Percentiles rank a stretch among this genome's conserved stretches.
Evolutionary conservation across 2,797 vertebrate genomes (phyloP).

Genomic region (Pampus argenteus): DNA sequence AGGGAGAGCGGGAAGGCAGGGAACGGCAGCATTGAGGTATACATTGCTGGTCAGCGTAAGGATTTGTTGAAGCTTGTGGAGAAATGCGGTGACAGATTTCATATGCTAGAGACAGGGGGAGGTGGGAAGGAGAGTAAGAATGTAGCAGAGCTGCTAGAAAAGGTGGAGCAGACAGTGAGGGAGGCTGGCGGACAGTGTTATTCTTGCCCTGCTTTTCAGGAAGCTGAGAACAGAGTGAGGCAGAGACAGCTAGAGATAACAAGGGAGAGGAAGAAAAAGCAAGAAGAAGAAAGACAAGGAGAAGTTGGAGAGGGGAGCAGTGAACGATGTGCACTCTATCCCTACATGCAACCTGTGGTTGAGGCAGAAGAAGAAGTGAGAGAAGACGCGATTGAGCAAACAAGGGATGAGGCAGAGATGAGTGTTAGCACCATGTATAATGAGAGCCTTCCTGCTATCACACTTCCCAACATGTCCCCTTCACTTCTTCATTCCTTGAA

Average conservation of each 20-base stretch:
- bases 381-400: conserved; percentile 73
- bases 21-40: conserved; percentile 66
- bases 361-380: conserved; percentile 72
- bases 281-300: conserved; percentile 21
- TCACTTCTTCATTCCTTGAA: conserved; percentile 69
- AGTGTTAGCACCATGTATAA: conserved; percentile 61
- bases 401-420: conserved; percentile 77
- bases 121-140: conserved; percentile 27
- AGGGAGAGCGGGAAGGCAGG: conserved; percentile 47
- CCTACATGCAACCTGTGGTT: conserved; percentile 73
- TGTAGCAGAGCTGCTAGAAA: conserved; percentile 78
- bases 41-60: conserved; percentile 70
- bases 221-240: conserved; percentile 73
- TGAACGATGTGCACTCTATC: conserved; percentile 24
- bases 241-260: conserved; percentile 73
- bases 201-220: conserved; percentile 75
- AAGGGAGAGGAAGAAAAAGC: conserved; percentile 39
- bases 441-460: conserved; percentile 65
- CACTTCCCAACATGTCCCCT: conserved; percentile 56
- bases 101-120: conserved; percentile 71
- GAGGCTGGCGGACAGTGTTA: conserved; percentile 80
- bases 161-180: conserved; percentile 80
- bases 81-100: conserved; percentile 83
- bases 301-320: conserved; percentile 24
- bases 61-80: conserved; percentile 85